phyloP scores from a whole-genome alignment of 2,113 vertebrate species.

The Solea solea region DNA sequence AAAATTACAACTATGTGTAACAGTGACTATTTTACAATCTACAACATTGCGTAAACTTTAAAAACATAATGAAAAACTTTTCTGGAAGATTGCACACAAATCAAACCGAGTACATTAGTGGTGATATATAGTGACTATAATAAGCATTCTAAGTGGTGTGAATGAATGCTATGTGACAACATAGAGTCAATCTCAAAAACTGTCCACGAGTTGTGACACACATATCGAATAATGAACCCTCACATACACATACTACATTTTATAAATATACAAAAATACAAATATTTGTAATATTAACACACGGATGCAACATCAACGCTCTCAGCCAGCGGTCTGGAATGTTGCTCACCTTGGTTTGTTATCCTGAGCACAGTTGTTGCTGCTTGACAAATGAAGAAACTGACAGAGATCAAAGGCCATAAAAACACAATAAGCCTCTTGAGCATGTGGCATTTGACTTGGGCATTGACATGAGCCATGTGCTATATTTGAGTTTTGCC shows the following conservation, averaged over 20 bases:
- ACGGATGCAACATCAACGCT: slow-evolving; percentile 21
- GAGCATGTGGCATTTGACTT: slow-evolving; percentile 65
- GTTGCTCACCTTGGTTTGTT: slow-evolving; percentile 61
- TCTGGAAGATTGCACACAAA: background rate
- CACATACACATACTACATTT: too few species aligned
- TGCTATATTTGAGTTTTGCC: slow-evolving; percentile 83
- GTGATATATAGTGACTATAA: background rate
- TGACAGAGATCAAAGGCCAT: slow-evolving; percentile 65
- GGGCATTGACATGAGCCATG: slow-evolving; percentile 50
- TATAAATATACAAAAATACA: too few species aligned
- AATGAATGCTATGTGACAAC: background rate
- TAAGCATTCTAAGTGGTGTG: too few species aligned
- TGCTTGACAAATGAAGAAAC: slow-evolving; percentile 63
- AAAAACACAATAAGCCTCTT: slow-evolving; percentile 75
- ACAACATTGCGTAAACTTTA: too few species aligned
- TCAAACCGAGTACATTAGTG: background rate
- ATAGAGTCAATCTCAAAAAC: too few species aligned
- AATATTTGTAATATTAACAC: too few species aligned
- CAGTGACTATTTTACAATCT: too few species aligned
- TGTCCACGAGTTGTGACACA: background rate
- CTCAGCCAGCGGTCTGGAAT: slow-evolving; percentile 38
- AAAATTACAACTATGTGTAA: too few species aligned
- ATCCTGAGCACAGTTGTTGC: slow-evolving; percentile 60
- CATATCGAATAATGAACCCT: background rate
- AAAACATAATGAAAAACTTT: background rate